Evolutionary conservation across 2,888 invertebrate genomes (phyloP), one percentile per base, ranked within the genome.

Genomic region (Eupithecia exiguata): DNA sequence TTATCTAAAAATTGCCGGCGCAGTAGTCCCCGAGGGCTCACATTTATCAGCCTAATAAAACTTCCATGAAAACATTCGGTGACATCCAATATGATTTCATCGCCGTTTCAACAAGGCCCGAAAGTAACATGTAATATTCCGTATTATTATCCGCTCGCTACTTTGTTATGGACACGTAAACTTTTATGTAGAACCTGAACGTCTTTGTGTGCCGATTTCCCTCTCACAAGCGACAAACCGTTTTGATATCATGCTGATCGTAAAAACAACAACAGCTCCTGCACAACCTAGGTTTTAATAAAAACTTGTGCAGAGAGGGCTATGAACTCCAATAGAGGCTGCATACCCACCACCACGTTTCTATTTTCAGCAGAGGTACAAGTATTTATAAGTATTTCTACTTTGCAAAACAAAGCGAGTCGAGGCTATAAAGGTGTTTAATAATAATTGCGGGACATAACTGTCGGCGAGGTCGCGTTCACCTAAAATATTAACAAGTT

Each of bases 21-120:
- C 83, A 80, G 86, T 84, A 82, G 81, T 87, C 90, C 91, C 92
- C 79, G 77, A 85, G 83, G 91, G 89, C 87, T 85, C 84, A 88
- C 91, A 91, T 90, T 93, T 92, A 92, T 91, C 91, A 90, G 89
- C 86, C 85, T 89, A 90, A 92, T 92, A 91, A 92, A 92, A 92
- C 89, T 90, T 88, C 86, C 84, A 91, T 90, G 90, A 90, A 90
- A 89, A 91, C 91, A 92, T 91, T 91, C 87, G 88, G 87, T 87
- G 90, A 89, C 91, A 89, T 91, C 88, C 90, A 91, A 91, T 92
- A 91, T 88, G 89, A 91, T 91, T 90, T 90, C 91, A 90, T 89
- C 84, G 88, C 87, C 85, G 83, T 86, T 85, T 85, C 84, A 84
- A 87, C 86, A 86, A 86, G 84, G 84, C 84, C 86, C 81, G 78